Evolutionary conservation across 2,888 invertebrate species (phyloP), one percentile per base, ranked within the genome.

Genomic region (Oxyscelio sp.): DNA sequence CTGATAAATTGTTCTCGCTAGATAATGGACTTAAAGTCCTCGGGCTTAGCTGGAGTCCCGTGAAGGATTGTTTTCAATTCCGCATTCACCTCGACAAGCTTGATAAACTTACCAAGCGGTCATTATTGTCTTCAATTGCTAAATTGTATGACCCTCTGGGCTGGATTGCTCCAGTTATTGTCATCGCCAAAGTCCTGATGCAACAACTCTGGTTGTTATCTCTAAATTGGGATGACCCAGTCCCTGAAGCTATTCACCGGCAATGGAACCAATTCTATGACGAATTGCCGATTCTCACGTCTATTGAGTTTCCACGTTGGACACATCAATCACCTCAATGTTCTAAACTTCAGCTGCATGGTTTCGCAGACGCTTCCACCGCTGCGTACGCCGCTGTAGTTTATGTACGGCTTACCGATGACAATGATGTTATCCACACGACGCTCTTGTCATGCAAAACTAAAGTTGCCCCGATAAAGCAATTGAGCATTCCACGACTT

Each of bases 21-120:
- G 59, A 43, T 11, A 22, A 58, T 0, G 38, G 38, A 17, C 61
- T 71, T 3, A 58, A 54, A 2, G 34, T 54, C 4, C 71, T 79
- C 31, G 71, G 79, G 9, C 45, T 79, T 22, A 19, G 40, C 2
- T 79, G 63, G 71, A 54, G 19, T 15, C 48, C 63, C 11, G 1
- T 9, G 2, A 19, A 2, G 1, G 48, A 48, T 8, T 13, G n/a
- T 2, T 40, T 40, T n/a, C 40, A 40, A 3, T 40, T 40, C 8
- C 5, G 2, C 1, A n/a, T n/a, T 4, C 40, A 40, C 5, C 3
- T 2, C 5, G 2, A 1, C 1, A 2, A 1, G 2, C 40, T n/a
- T n/a, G n/a, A 40, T 13, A 4, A 5, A 4, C n/a, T 40, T 3
- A n/a, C 40, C 1, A 40, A 40, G 15, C 40, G 40, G 2, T 2